These are phyloP conservation scores for Pedicia rivosa DNA, from an alignment of 2,888 invertebrate species.

Conservation along the genomic window DNA sequence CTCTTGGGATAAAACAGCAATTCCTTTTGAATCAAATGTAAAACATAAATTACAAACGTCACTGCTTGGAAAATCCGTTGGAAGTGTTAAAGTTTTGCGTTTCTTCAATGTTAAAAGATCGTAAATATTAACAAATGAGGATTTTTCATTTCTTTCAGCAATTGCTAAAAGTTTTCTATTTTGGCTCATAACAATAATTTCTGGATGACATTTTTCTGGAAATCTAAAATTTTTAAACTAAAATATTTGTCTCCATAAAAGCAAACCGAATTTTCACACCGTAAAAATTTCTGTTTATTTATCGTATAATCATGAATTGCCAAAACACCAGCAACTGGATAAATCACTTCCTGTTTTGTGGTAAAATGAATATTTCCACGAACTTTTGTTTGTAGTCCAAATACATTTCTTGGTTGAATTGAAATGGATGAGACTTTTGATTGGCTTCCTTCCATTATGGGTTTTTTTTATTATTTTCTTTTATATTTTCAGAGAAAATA, in stretches of 20 bases:
- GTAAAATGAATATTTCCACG: constrained; percentile 57
- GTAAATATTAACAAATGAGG: constrained; percentile 34
- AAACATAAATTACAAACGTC: constrained; percentile 61
- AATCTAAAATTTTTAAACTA: constrained; percentile 16
- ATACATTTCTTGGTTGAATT: constrained; percentile 26
- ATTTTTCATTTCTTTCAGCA: constrained; percentile 16
- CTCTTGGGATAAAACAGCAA: constrained; percentile 64
- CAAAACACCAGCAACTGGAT: constrained; percentile 63
- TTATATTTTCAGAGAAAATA: too few relatives aligned
- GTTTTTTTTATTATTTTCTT: constrained; percentile 1
- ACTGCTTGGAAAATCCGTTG: constrained; percentile 39
- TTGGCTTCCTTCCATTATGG: constrained; percentile 10
- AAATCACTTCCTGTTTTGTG: constrained; percentile 57
- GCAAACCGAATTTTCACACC: constrained; percentile 17
- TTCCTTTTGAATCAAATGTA: constrained; percentile 63
- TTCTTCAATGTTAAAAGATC: constrained; percentile 53
- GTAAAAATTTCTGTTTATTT: constrained; percentile 56
- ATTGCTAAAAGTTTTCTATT: constrained; percentile 26
- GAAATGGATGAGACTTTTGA: constrained; percentile 15
- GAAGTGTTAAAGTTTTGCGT: constrained; percentile 47
- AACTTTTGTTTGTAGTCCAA: constrained; percentile 29
- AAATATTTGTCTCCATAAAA: neutral
- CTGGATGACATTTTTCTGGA: constrained; percentile 22
- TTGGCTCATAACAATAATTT: constrained; percentile 23
- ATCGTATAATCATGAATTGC: constrained; percentile 56